These are phyloP conservation scores for Rhinogobio ventralis DNA, from an alignment of 2,797 vertebrate genomes.

Conservation along the genomic window DNA sequence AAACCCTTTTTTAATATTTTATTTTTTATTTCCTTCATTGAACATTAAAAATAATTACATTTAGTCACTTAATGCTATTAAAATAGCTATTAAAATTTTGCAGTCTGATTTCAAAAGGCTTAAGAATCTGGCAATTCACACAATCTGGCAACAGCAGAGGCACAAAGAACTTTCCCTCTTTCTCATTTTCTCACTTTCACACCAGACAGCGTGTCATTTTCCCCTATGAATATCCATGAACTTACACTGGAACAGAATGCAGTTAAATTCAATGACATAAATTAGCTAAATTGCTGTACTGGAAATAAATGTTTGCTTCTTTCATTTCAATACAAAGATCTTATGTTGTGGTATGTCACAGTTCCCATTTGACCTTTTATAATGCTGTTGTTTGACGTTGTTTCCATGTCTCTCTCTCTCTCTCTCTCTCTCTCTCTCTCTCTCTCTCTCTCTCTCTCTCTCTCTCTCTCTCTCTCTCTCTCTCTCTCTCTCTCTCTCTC, in stretches of 20 bases:
- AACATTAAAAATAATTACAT: background rate
- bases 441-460: constrained; percentile 42
- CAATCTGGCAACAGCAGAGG: constrained; percentile 49
- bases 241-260: constrained; percentile 8
- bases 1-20: background rate
- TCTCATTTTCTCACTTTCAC: constrained; percentile 26
- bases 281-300: constrained; percentile 2
- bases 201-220: constrained; percentile 31
- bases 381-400: constrained; percentile 5
- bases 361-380: constrained; percentile 18
- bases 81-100: background rate
- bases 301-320: constrained; percentile 13
- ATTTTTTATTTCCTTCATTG: background rate
- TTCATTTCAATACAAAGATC: background rate
- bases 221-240: constrained; percentile 34
- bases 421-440: constrained; percentile 39
- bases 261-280: constrained; percentile 20
- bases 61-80: background rate
- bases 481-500: constrained; percentile 30
- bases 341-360: constrained; percentile 16
- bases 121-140: constrained; percentile 11
- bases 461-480: constrained; percentile 26
- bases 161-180: constrained; percentile 45
- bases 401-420: background rate
- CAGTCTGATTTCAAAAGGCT: background rate